These are phyloP conservation scores for Calliphora vicina DNA, from an alignment of 1,140 invertebrate species.

Conservation along the genomic window DNA sequence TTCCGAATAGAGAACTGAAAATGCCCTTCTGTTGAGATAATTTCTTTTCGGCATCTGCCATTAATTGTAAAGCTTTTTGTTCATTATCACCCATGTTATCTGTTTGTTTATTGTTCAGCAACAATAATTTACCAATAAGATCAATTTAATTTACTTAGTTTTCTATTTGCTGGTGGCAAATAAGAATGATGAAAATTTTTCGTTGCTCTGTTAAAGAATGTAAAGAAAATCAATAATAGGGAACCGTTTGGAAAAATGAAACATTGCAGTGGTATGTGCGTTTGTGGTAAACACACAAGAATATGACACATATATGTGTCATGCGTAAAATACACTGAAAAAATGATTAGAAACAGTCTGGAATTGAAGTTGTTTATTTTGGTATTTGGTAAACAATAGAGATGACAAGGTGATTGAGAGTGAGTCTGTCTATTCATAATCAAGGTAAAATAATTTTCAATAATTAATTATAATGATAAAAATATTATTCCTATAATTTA, in stretches of 20 bases:
- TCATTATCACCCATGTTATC: slow-evolving; percentile 85
- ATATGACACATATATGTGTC: neutral
- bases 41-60: slow-evolving; percentile 93
- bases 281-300: neutral
- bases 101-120: neutral
- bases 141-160: neutral
- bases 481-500: too few species aligned
- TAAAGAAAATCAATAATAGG: slow-evolving; percentile 25
- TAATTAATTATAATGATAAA: too few species aligned
- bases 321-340: slow-evolving; percentile 23
- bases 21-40: slow-evolving; percentile 80
- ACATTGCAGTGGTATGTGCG: neutral
- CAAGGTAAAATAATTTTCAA: too few species aligned
- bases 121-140: neutral
- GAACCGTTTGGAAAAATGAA: neutral
- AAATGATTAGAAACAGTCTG: neutral
- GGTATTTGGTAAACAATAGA: neutral
- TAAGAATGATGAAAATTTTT: slow-evolving; percentile 29
- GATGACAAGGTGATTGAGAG: neutral
- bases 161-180: neutral
- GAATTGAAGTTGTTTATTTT: neutral
- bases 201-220: slow-evolving; percentile 33
- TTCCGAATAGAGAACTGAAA: slow-evolving; percentile 65
- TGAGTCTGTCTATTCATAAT: too few species aligned
- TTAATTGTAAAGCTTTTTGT: slow-evolving; percentile 89